These are phyloP conservation scores for Drosophila pseudotakahashii DNA, from an alignment of 2,888 invertebrate genomes.

Conservation along the genomic window DNA sequence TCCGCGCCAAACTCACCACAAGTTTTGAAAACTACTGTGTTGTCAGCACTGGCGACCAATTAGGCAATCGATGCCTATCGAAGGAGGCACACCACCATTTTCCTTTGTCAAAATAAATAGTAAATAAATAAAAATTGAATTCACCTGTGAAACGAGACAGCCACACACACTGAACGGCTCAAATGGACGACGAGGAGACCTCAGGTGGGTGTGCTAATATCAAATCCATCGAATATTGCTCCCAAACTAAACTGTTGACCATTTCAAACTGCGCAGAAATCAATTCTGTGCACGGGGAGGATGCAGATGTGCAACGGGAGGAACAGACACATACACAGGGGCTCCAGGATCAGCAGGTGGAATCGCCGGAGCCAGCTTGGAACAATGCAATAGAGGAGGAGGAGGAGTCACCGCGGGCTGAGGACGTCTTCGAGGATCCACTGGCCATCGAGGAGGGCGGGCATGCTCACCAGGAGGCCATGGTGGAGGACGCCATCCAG, in stretches of 20 bases:
- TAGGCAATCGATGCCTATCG: constrained; percentile 7
- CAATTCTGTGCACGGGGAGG: constrained; percentile 16
- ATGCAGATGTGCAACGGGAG: background rate
- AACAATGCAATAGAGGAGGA: constrained; percentile 15
- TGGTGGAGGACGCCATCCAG: constrained; percentile 3
- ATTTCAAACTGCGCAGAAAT: constrained; percentile 50
- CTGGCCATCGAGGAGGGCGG: background rate
- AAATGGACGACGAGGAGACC: constrained; percentile 68
- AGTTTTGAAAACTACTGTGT: background rate
- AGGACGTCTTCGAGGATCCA: constrained; percentile 1
- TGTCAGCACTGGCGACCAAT: background rate
- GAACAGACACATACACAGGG: background rate
- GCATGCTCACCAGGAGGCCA: background rate
- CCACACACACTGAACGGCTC: constrained; percentile 3
- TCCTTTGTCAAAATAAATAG: constrained; percentile 36
- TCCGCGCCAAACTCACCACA: background rate
- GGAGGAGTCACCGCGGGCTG: background rate
- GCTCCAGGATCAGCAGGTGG: background rate
- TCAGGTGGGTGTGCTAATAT: constrained; percentile 40
- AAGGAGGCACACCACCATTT: constrained; percentile 11
- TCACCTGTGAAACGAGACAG: background rate
- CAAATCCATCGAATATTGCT: too few relatives aligned
- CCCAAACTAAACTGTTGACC: background rate
- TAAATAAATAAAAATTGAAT: constrained; percentile 22
- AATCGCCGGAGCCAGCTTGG: background rate